Evolutionary conservation across 2,888 invertebrate genomes (phyloP).

Genomic region (Corythucha ciliata): DNA sequence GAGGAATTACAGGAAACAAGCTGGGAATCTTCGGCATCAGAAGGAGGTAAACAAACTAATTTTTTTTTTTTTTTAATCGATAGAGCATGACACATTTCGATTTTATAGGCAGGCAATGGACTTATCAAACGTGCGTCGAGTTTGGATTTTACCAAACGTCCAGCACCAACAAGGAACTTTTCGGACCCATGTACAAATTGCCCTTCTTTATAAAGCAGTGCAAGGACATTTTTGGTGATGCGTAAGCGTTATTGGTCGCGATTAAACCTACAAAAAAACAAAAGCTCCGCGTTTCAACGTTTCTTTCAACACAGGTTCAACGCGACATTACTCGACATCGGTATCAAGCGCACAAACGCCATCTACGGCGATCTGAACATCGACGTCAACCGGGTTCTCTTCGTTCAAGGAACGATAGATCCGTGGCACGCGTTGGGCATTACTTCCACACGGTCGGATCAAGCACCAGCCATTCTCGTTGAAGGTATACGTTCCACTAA

Average conservation of each 20-base stretch:
- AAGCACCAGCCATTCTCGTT: constrained; percentile 62
- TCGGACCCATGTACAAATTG: constrained; percentile 65
- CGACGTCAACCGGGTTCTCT: constrained; percentile 62
- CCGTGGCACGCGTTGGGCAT: constrained; percentile 80
- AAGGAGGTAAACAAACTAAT: too few relatives aligned
- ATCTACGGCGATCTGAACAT: constrained; percentile 68
- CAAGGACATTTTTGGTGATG: constrained; percentile 66
- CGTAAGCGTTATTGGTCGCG: too few relatives aligned
- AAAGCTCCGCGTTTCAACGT: too few relatives aligned
- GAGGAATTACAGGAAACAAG: constrained; percentile 53
- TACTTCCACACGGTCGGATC: constrained; percentile 39
- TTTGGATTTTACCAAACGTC: constrained; percentile 94
- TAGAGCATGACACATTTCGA: too few relatives aligned
- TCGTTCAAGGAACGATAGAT: constrained; percentile 82
- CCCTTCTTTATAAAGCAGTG: constrained; percentile 75
- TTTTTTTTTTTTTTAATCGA: too few relatives aligned
- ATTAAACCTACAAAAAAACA: too few relatives aligned
- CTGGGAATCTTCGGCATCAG: constrained; percentile 48
- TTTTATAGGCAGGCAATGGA: constrained; percentile 67
- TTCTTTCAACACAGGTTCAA: too few relatives aligned
- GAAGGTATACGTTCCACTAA: too few relatives aligned
- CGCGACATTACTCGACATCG: constrained; percentile 50
- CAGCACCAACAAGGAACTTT: constrained; percentile 51
- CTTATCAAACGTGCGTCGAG: constrained; percentile 90
- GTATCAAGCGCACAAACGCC: constrained; percentile 63